Base-by-base conservation (phyloP, 1,140 invertebrate genomes). In the Carcinoscorpius rotundicauda region DNA sequence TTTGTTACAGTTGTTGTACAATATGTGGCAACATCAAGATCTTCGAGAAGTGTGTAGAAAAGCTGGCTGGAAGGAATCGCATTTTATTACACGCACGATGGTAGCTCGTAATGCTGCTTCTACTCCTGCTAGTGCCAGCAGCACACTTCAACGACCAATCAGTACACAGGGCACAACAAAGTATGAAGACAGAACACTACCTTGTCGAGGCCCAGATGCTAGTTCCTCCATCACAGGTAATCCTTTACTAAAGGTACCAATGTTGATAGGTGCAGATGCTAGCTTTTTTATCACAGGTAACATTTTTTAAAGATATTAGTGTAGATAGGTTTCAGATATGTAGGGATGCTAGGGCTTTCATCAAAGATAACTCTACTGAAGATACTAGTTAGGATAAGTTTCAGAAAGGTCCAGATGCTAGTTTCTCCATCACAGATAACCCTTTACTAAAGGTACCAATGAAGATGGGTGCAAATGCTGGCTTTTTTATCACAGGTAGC, bases 21-120 rank as follows among this genome's bases (percentile, higher is more conserved):
- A 92, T 51, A 93, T 98, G 89, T 99, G 95, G 95, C 89, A 93
- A 68, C 94, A 97, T 78, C 91, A 95, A 76, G 93, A 97, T 74
- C 78, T 99, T 63, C 85, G 96, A 68, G 90, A 93, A 73, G 91
- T 92, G 61, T 98, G 97, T 78, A 92, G 92, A 78, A 92, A 94
- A 77, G 87, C 93, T 70, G 93, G 93, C n/a, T 96, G 91, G 86
- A 93, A 91, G 74, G 94, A 97, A 75, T 85, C 69, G 5, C 77
- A 82, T 64, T 81, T 82, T 69, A 75, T 77, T 61, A 51, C 6
- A 8, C n/a, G 50, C 51, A 52, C n/a, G 9, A 58, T 5, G 5
- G 10, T 49, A 50, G 9, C 10, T 49, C 6, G 61, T 29, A 53
- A 53, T 53, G 52, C 52, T 9, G n/a, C 52, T 6, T 62, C 61